Evolutionary conservation across 2,888 invertebrate genomes (phyloP), one percentile per base, ranked within the genome.

Genomic region (Vandiemenella viatica): DNA sequence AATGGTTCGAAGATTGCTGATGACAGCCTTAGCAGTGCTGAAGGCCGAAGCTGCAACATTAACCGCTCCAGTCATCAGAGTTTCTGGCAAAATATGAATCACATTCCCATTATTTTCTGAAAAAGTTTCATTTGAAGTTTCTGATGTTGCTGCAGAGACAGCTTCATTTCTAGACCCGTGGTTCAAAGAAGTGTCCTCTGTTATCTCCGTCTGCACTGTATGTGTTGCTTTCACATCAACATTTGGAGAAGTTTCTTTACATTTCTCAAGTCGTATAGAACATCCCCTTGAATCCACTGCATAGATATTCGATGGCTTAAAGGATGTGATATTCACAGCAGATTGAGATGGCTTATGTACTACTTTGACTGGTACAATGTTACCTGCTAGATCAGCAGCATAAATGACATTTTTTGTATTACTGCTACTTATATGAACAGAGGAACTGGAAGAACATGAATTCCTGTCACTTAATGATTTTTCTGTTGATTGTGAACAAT

Each of bases 21-120:
- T 61, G 23, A 70, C 66, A 21, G 64, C 64, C 41, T 66, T 58
- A 6, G 69, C 69, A 1, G 66, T 67, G 49, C 62, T 67, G 48
- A 65, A 63, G 5, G 68, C 71, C 4, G 67, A 62, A 2, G 68
- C 65, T 4, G 68, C 69, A 4, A 65, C 65, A 48, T 65, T 65
- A 0, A 68, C 65, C 2, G 69, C 70, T 10, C 67, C 68, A 45
- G 61, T 61, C 4, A 71, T 63, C 48, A 70, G 53, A 42, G 63
- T 62, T 43, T 66, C 67, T 1, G 67, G 67, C 43, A 67, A 55
- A 48, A 66, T 65, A 46, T 64, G 63, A 37, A 64, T 42, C 10
- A 42, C 15, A 42, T 32, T 32, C n/a, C 32, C n/a, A 32, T 4
- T 4, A 3, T 13, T 32, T 4, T 10, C 10, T 32, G 10, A 10